phyloP scores from a whole-genome alignment of 2,113 vertebrate genomes.

The Climacteris rufus region DNA sequence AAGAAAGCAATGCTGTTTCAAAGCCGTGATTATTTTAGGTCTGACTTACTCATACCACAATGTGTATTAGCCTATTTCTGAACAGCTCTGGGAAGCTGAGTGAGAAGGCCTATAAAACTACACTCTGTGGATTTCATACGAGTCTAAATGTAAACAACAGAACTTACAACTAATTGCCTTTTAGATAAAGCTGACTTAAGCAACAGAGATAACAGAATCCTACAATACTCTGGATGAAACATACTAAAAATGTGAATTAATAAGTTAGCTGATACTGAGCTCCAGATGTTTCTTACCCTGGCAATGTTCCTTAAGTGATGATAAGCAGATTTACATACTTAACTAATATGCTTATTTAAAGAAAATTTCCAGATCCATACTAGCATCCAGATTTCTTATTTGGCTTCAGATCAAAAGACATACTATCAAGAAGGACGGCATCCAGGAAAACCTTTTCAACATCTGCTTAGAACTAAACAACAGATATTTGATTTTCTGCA shows the following conservation, averaged over 20 bases:
- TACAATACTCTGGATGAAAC: constrained; percentile 61
- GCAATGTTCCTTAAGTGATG: constrained; percentile 70
- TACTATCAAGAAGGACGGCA: constrained; percentile 61
- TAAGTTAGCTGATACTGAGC: constrained; percentile 67
- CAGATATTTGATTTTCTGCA: constrained; percentile 67
- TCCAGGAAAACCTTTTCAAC: constrained; percentile 74
- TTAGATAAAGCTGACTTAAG: constrained; percentile 71
- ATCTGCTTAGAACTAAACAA: constrained; percentile 74
- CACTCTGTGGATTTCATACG: neutral
- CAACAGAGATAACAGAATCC: constrained; percentile 69
- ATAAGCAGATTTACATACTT: constrained; percentile 81
- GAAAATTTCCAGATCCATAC: constrained; percentile 76
- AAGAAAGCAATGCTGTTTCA: neutral
- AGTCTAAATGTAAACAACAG: constrained; percentile 57
- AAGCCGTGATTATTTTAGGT: neutral
- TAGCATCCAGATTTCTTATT: constrained; percentile 76
- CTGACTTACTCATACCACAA: neutral
- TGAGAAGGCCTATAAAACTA: neutral
- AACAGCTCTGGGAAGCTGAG: neutral
- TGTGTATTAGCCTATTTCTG: neutral
- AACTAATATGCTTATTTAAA: constrained; percentile 81
- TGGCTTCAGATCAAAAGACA: constrained; percentile 75
- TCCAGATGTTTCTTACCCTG: constrained; percentile 76
- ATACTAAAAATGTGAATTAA: constrained; percentile 71
- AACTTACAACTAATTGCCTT: constrained; percentile 60